Conservation (phyloP, 2,888 invertebrate genomes). For the Charanyca ferruginea region DNA sequence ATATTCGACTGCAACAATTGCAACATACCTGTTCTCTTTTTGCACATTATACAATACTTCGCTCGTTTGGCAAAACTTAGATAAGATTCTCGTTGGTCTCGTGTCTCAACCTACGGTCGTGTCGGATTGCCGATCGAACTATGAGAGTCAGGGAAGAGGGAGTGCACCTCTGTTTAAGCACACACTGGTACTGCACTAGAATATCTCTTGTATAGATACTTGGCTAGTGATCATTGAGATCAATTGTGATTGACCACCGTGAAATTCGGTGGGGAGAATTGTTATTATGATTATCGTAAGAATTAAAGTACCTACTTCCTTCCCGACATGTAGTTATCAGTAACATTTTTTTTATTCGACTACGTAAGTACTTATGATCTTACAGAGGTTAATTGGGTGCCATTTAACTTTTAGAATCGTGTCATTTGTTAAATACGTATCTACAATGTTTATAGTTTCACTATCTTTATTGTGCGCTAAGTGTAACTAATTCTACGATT, state of each 20-base stretch:
- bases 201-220: no score
- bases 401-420: conserved; percentile 18
- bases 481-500: conserved; percentile 24
- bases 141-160: no score
- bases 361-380: neutral
- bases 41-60: neutral
- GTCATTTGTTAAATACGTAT: conserved; percentile 8
- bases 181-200: no score
- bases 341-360: neutral
- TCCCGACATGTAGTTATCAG: neutral
- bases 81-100: conserved; percentile 7
- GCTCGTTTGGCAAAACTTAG: conserved; percentile 3
- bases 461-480: conserved; percentile 15
- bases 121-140: no score
- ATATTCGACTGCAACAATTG: no score
- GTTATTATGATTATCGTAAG: neutral
- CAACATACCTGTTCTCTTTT: no score
- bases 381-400: conserved; percentile 13
- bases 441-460: conserved; percentile 3
- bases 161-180: no score
- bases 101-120: no score
- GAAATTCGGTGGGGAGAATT: no score
- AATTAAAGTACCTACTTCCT: conserved; percentile 14
- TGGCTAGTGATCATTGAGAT: no score
- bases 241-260: no score